Conservation (phyloP, 1,140 invertebrate genomes). For the Caligus rogercresseyi region DNA sequence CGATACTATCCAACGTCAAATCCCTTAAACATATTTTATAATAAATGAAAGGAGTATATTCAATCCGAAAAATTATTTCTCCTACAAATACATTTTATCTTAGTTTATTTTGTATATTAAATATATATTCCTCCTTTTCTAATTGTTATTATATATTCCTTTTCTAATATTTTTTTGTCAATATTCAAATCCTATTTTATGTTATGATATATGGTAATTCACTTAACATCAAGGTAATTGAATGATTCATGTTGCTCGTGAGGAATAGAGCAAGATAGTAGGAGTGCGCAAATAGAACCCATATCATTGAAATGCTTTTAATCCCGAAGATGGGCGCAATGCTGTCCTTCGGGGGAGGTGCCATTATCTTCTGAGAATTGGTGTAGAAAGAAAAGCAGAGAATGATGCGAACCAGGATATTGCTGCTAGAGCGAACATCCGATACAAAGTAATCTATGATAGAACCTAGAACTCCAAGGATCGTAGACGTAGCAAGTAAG, state of each 20-base stretch:
- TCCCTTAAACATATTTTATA: no score
- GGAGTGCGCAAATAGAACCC: constrained; percentile 1
- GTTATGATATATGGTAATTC: neutral
- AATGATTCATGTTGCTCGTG: neutral
- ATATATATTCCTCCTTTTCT: no score
- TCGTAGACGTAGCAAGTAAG: neutral
- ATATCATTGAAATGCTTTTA: neutral
- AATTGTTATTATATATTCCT: no score
- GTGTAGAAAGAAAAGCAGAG: constrained; percentile 10
- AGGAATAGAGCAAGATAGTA: neutral
- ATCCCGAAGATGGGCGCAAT: neutral
- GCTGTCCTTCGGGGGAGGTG: neutral
- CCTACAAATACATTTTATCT: no score
- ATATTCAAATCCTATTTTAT: no score
- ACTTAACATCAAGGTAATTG: neutral
- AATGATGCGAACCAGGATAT: neutral
- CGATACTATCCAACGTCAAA: no score
- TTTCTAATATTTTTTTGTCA: no score
- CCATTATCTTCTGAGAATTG: neutral
- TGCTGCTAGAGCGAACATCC: no score
- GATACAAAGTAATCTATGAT: neutral
- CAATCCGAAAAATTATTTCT: no score
- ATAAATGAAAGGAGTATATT: no score
- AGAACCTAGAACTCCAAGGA: neutral
- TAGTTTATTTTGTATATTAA: no score